These are phyloP conservation scores for Telmatherina bonti DNA, from an alignment of 2,797 vertebrate genomes.

Conservation along the genomic window DNA sequence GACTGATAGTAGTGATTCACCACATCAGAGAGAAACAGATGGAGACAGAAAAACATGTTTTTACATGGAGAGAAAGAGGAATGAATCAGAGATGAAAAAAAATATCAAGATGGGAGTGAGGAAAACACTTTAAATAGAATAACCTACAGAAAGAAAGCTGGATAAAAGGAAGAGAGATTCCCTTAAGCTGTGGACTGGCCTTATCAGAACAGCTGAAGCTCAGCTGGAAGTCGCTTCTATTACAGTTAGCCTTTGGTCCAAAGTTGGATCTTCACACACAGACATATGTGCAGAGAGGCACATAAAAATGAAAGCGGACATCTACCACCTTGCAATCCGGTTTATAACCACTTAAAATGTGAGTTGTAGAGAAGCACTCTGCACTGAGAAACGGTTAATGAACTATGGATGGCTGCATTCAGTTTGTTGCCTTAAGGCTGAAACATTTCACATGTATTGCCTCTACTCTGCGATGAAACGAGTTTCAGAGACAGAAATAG, in stretches of 20 bases:
- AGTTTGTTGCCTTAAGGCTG: conserved; percentile 37
- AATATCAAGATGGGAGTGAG: conserved; percentile 6
- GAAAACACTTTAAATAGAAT: conserved; percentile 17
- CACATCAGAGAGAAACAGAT: conserved; percentile 51
- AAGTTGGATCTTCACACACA: conserved; percentile 53
- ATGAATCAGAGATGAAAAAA: conserved; percentile 26
- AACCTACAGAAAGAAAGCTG: not conserved
- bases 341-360: conserved; percentile 35
- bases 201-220: conserved; percentile 49
- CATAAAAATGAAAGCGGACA: conserved; percentile 6
- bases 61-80: conserved; percentile 10
- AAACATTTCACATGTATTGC: too few species aligned
- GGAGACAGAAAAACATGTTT: conserved; percentile 31
- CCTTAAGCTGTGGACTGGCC: conserved; percentile 37
- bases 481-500: conserved; percentile 18
- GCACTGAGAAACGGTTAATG: conserved; percentile 37
- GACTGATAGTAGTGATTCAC: conserved; percentile 29
- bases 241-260: conserved; percentile 64
- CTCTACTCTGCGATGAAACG: conserved; percentile 2
- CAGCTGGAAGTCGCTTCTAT: conserved; percentile 54
- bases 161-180: conserved; percentile 29
- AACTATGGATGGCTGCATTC: conserved; percentile 27
- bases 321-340: conserved; percentile 34
- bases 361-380: not conserved
- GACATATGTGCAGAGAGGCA: not conserved